Conservation (phyloP, 2,113 vertebrate species). For the Varanus komodoensis region DNA sequence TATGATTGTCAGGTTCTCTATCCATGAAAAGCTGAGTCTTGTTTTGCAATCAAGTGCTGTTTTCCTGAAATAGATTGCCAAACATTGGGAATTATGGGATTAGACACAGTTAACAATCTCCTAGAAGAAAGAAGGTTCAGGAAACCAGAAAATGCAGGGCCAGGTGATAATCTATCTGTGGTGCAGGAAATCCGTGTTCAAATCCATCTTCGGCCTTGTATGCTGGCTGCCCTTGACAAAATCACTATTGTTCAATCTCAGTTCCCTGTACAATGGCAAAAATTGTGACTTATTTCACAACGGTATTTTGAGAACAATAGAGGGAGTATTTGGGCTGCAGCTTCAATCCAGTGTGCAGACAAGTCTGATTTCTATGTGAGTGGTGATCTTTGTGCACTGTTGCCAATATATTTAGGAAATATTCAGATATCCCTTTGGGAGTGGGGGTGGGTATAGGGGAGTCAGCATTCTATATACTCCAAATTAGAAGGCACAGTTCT, state of each 20-base stretch:
- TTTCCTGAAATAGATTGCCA: background rate
- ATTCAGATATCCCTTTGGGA: background rate
- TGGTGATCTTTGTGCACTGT: too few relatives aligned
- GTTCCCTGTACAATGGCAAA: background rate
- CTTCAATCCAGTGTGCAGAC: background rate
- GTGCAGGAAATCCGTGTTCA: background rate
- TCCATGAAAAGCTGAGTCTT: background rate
- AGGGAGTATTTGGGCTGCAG: background rate
- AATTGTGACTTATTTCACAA: background rate
- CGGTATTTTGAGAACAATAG: background rate
- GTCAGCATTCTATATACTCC: background rate
- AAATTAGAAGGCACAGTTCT: too few relatives aligned
- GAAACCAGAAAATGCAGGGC: background rate
- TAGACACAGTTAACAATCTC: background rate
- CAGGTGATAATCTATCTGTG: background rate
- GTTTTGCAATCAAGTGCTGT: background rate
- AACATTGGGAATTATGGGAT: slow-evolving; percentile 7
- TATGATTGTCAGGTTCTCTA: slow-evolving; percentile 1
- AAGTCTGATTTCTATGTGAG: background rate
- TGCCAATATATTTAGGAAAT: background rate
- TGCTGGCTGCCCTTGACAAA: background rate
- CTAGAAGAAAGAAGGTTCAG: background rate
- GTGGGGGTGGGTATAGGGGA: background rate
- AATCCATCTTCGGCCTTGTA: background rate
- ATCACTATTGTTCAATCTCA: background rate